phyloP scores from a whole-genome alignment of 92 coral and sea anemone genomes.

The Scolanthus callimorphus region DNA sequence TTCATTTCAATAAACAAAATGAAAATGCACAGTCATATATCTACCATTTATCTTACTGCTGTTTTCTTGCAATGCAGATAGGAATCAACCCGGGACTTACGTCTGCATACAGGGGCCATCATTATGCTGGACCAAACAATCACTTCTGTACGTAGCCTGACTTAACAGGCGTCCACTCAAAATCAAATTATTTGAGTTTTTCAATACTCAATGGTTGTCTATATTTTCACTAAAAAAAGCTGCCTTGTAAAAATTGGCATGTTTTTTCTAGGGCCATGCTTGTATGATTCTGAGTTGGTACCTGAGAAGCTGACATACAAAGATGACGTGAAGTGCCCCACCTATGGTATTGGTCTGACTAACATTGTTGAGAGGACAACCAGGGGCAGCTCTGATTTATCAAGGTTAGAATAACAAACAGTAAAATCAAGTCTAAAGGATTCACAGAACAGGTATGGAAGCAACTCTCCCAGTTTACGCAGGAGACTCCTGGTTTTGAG shows the following conservation, averaged over 20 bases:
- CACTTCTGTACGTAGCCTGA: slow-evolving; percentile 66
- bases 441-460: no score
- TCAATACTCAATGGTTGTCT: no score
- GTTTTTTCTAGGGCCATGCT: slow-evolving; percentile 76
- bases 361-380: slow-evolving; percentile 97
- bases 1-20: no score
- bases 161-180: not conserved
- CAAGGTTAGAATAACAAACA: no score
- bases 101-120: slow-evolving; percentile 96
- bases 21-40: no score
- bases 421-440: no score
- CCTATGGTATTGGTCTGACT: slow-evolving; percentile 81
- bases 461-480: no score
- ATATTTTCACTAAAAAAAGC: no score
- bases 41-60: no score
- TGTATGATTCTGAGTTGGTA: slow-evolving; percentile 77
- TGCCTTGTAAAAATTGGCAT: no score
- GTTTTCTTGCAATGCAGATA: slow-evolving; percentile 32
- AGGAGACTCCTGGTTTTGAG: no score
- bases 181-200: no score
- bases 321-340: slow-evolving; percentile 82
- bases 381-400: slow-evolving; percentile 86
- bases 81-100: slow-evolving; percentile 97
- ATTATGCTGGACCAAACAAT: slow-evolving; percentile 93
- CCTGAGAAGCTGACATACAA: slow-evolving; percentile 62